Evolutionary conservation across 1,140 invertebrate genomes (phyloP).

Genomic region (honey bee (Apis mellifera)): DNA sequence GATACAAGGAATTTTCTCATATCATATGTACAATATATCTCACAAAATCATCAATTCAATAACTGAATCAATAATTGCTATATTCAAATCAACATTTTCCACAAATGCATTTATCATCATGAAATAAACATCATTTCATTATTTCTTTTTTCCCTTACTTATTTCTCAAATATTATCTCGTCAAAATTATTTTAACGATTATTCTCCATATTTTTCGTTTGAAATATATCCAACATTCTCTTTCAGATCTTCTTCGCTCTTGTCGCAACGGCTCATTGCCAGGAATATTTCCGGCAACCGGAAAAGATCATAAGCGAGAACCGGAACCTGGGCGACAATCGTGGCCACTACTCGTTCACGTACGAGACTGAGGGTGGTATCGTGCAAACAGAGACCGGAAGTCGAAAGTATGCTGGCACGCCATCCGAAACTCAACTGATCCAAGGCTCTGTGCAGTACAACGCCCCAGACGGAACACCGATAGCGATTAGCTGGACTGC

Average conservation of each 20-base stretch:
- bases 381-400: conserved; percentile 77
- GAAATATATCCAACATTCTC: too few relatives aligned
- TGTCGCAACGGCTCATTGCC: conserved; percentile 49
- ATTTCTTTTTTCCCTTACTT: too few relatives aligned
- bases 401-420: conserved; percentile 79
- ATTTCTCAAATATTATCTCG: too few relatives aligned
- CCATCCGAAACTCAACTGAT: conserved; percentile 79
- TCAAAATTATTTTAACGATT: too few relatives aligned
- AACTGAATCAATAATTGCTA: too few relatives aligned
- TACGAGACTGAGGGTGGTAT: conserved; percentile 83
- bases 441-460: conserved; percentile 83
- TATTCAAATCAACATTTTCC: too few relatives aligned
- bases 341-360: conserved; percentile 75
- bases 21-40: too few relatives aligned
- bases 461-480: conserved; percentile 82
- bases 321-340: conserved; percentile 74
- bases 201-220: too few relatives aligned
- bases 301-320: conserved; percentile 74
- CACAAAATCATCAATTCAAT: too few relatives aligned
- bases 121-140: too few relatives aligned
- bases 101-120: too few relatives aligned
- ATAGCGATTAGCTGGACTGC: conserved; percentile 80
- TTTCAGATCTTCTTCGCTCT: conserved; percentile 63
- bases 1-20: too few relatives aligned
- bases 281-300: conserved; percentile 76